These are phyloP conservation scores for Camelus dromedarius DNA, from an alignment of 2,113 vertebrate genomes.

Conservation along the genomic window DNA sequence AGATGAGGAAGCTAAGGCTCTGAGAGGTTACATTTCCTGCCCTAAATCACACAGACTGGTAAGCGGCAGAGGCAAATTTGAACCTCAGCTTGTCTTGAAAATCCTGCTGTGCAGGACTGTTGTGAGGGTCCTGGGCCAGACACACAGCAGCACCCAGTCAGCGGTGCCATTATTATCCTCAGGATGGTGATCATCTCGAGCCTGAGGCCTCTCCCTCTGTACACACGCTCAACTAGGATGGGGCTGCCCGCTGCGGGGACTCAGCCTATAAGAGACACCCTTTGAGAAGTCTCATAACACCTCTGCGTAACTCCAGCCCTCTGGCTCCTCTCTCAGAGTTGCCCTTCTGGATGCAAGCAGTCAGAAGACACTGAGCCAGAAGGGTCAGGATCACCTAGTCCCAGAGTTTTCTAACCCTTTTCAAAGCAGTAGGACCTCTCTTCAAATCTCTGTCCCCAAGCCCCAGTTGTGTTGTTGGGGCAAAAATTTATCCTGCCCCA, in stretches of 20 bases:
- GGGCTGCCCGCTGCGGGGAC: neutral
- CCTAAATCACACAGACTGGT: neutral
- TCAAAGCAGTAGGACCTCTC: neutral
- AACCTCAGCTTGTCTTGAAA: neutral
- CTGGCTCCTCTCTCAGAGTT: neutral
- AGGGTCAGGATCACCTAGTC: neutral
- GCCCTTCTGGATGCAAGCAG: neutral
- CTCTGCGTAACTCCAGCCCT: neutral
- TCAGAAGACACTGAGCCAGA: neutral
- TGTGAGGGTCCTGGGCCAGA: neutral
- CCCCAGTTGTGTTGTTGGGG: neutral
- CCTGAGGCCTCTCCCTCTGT: neutral
- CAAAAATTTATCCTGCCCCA: neutral
- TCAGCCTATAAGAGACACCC: neutral
- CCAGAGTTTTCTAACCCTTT: neutral
- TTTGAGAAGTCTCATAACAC: neutral
- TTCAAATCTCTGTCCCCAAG: neutral
- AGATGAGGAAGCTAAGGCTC: neutral
- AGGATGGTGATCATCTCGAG: neutral
- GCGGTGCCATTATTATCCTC: accelerated
- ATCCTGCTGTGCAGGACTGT: neutral
- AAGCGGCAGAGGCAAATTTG: neutral
- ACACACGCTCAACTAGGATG: neutral
- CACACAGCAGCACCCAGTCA: accelerated
- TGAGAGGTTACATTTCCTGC: neutral